phyloP scores from a whole-genome alignment of 1,140 invertebrate species.

The Aporrectodea caliginosa region DNA sequence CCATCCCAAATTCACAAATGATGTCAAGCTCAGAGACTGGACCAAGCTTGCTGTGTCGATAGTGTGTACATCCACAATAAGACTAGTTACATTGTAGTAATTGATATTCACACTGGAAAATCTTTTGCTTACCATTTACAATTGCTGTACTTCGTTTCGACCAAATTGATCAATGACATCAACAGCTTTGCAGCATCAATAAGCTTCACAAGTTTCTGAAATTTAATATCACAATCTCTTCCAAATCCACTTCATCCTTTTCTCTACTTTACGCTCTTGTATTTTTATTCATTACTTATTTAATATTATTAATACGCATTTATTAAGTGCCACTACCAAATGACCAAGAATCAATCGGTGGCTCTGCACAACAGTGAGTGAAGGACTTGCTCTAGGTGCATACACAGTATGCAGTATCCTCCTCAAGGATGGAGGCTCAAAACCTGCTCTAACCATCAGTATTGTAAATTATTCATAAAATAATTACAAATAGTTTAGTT shows the following conservation, averaged over 20 bases:
- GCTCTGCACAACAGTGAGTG: background rate
- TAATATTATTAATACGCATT: background rate
- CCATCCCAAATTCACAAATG: too few species aligned
- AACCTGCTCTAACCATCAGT: too few species aligned
- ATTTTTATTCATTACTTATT: background rate
- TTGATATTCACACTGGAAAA: background rate
- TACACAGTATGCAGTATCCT: too few species aligned
- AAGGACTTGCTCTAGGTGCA: background rate
- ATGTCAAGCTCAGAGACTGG: too few species aligned
- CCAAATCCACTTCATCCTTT: too few species aligned
- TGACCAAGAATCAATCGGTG: background rate
- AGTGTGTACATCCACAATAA: background rate
- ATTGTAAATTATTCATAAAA: too few species aligned
- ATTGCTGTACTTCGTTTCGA: background rate
- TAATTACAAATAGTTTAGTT: too few species aligned
- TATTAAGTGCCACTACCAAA: background rate
- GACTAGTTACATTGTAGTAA: background rate
- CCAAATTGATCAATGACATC: background rate
- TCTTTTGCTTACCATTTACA: background rate
- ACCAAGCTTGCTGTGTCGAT: background rate
- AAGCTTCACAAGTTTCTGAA: background rate
- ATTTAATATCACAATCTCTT: too few species aligned
- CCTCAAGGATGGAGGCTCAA: too few species aligned
- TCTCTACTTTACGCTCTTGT: background rate
- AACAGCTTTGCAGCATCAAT: background rate